Evolutionary conservation across 92 coral and sea anemone species (phyloP), one percentile per base, ranked within the genome.

Genomic region (Ricordea florida): DNA sequence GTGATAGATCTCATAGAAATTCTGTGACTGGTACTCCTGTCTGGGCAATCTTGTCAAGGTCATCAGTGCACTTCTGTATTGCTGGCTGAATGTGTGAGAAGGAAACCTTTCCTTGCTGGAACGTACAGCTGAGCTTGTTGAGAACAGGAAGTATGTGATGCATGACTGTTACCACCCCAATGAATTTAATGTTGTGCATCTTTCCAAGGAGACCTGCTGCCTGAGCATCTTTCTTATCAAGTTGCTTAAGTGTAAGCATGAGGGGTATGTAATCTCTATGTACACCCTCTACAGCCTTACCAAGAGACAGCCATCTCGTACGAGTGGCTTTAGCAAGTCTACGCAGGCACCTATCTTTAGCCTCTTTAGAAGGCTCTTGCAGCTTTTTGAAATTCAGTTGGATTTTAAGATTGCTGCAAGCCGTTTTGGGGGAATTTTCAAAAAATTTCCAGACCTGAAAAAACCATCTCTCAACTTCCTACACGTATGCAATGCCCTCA

Each of bases 271-370:
- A 73, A 11, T 73, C 60, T n/a, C 28, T 41, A 49, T 29, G 47
- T 2, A 73, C 80, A 5, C 69, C 69, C 61, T 73, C 36, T 13
- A 59, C 23, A 3, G 80, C 69, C 23, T 73, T 73, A 34, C 59
- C 79, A 3, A 72, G 79, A 27, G 79, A 72, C 4, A 57, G 59
- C 79, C 79, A 57, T 9, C 69, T 57, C 31, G 79, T 72, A 27
- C 57, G 68, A 4, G 66, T 55, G 15, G 67, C 79, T 16, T 72
- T 72, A 2, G 52, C 72, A 43, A 74, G 72, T 52, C 72, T 1
- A 1, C 23, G 51, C 13, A 61, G 38, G 21, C 72, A 61, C 24
- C 47, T 62, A 2, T 46, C 71, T 10, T n/a, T 44, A 0, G 62
- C 72, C 55, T 61, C 59, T 32, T 74, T 18, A 1, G 81, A 73